phyloP scores from a whole-genome alignment of 2,113 vertebrate genomes.

The Thryonomys swinderianus region DNA sequence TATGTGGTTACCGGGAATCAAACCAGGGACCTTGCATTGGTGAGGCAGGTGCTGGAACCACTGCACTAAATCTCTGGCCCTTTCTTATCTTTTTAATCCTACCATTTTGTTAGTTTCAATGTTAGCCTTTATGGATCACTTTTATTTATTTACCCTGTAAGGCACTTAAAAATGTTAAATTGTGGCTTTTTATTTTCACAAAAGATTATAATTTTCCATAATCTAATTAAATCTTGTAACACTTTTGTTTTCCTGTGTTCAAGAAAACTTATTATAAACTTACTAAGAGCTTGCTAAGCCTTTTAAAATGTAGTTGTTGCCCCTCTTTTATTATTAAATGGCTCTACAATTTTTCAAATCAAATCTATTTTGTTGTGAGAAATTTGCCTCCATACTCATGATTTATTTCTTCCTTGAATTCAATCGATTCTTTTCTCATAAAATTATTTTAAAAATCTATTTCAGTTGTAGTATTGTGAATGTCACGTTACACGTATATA shows the following conservation, averaged over 20 bases:
- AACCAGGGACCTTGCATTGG: no score
- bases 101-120: background rate
- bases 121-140: background rate
- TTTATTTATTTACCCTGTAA: background rate
- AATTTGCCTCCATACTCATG: background rate
- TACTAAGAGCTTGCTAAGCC: background rate
- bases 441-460: background rate
- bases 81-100: background rate
- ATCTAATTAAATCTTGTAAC: background rate
- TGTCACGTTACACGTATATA: background rate
- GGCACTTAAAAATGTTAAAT: background rate
- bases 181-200: background rate
- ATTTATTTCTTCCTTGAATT: background rate
- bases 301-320: background rate
- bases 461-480: background rate
- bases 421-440: background rate
- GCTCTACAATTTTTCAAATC: background rate
- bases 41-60: no score
- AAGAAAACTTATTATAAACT: background rate
- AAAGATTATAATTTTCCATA: background rate
- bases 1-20: no score
- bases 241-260: background rate
- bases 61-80: no score
- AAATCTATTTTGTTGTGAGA: background rate
- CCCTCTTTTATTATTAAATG: background rate